phyloP scores from a whole-genome alignment of 2,888 invertebrate species.

The Drosophila austrosaltans region DNA sequence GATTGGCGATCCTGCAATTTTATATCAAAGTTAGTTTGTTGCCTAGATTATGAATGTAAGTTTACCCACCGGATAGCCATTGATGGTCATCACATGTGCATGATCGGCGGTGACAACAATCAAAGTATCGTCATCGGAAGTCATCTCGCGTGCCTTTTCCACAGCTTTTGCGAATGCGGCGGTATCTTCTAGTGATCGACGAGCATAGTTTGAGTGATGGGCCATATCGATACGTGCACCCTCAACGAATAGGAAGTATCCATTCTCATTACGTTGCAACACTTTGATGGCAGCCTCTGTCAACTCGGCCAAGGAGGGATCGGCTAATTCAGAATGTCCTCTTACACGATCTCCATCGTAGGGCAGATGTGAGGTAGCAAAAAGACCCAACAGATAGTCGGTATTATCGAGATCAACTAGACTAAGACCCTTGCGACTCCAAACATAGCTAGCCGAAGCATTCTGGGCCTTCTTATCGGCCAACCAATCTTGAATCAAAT shows the following conservation, averaged over 20 bases:
- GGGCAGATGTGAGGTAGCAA: constrained; percentile 85
- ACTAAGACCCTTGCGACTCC: constrained; percentile 77
- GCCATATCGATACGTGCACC: constrained; percentile 85
- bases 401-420: constrained; percentile 83
- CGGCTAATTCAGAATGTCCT: constrained; percentile 82
- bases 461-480: constrained; percentile 64
- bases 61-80: constrained; percentile 89
- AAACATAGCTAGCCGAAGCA: constrained; percentile 81
- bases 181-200: constrained; percentile 91
- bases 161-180: constrained; percentile 90
- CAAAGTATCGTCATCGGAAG: constrained; percentile 89
- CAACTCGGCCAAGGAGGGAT: constrained; percentile 89
- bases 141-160: constrained; percentile 86
- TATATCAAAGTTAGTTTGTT: background rate
- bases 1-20: constrained; percentile 2
- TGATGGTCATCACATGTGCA: constrained; percentile 90
- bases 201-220: constrained; percentile 87
- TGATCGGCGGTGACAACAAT: constrained; percentile 93
- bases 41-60: background rate
- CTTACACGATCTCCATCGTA: constrained; percentile 86
- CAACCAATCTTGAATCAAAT: constrained; percentile 89
- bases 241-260: constrained; percentile 90
- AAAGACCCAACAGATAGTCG: constrained; percentile 86
- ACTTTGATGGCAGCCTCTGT: constrained; percentile 87
- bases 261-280: constrained; percentile 86